Percentiles rank a stretch among this genome's conserved stretches.
phyloP scores from a whole-genome alignment of 2,113 vertebrate genomes.

The Macroglossus sobrinus region DNA sequence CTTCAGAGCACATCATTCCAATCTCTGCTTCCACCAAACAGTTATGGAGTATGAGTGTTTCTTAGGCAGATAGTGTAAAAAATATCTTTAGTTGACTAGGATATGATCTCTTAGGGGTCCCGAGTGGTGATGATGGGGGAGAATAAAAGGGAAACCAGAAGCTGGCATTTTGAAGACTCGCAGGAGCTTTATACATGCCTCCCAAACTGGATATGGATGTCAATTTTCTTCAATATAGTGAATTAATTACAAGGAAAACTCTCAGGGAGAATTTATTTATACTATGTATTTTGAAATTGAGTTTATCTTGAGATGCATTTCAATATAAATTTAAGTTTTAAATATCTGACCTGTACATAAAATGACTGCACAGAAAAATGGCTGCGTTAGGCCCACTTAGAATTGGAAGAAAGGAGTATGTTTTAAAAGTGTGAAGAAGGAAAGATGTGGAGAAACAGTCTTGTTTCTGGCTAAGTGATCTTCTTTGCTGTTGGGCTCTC shows the following conservation, averaged over 20 bases:
- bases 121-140: neutral
- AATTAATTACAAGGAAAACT: neutral
- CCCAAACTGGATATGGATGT: neutral
- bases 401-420: neutral
- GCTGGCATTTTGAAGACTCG: neutral
- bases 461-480: neutral
- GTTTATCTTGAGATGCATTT: neutral
- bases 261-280: neutral
- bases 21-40: neutral
- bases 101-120: neutral
- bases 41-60: neutral
- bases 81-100: neutral
- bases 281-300: neutral
- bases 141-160: neutral
- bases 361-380: neutral
- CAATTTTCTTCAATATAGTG: neutral
- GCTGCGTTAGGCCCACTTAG: neutral
- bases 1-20: neutral
- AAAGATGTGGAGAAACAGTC: neutral
- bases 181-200: neutral
- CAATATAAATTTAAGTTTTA: neutral
- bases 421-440: neutral
- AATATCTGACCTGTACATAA: neutral
- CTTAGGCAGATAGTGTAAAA: neutral
- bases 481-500: neutral